Evolutionary conservation across 2,888 invertebrate genomes (phyloP), one percentile per base, ranked within the genome.

Genomic region (Melanotus villosus): DNA sequence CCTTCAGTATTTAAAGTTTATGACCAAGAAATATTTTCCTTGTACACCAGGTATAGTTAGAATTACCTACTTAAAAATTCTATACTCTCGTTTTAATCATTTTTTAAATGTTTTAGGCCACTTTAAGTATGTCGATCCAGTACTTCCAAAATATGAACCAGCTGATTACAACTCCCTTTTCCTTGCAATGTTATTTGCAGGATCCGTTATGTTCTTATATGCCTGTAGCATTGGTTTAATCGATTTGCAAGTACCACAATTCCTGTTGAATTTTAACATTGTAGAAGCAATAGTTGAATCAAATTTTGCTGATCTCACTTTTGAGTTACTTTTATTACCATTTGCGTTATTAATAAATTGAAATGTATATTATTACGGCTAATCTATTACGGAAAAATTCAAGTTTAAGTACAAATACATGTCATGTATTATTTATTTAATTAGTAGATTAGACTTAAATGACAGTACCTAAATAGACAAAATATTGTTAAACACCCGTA

Each of bases 1-100:
- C 59, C 88, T 90, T 4, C 88, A 90, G 78, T 94, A 93, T 81
- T 90, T 95, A 1, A 90, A 90, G 26, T 89, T 93, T 75, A 93
- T 97, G 76, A 89, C 92, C 16, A 12, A 32, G 5, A 47, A 91
- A 12, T 94, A 92, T 80, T 94, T 95, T 79, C 89, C 90, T 71
- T 41, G 54, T 7, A 43, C 45, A 14, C 10, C 47, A 34, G 56
- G 68, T 68, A 59, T 5, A 36, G 14, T 36, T 36, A 36, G 14
- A 36, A 36, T 2, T 36, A 36, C n/a, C 4, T 2, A 36, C n/a
- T 10, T 36, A 36, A 32, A 32, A 32, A n/a, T 12, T 41, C 0
- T 41, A 12, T 16, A 2, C 34, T 34, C 2, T 9, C 10, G n/a
- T 2, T 34, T 4, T 43, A 14, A 6, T 9, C 4, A 47, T 47